A percentile compares a stretch with the other conserved stretches of the same genome.
Conservation (phyloP, 2,888 invertebrate genomes). For the Liopterus haemorrhoidalis region DNA sequence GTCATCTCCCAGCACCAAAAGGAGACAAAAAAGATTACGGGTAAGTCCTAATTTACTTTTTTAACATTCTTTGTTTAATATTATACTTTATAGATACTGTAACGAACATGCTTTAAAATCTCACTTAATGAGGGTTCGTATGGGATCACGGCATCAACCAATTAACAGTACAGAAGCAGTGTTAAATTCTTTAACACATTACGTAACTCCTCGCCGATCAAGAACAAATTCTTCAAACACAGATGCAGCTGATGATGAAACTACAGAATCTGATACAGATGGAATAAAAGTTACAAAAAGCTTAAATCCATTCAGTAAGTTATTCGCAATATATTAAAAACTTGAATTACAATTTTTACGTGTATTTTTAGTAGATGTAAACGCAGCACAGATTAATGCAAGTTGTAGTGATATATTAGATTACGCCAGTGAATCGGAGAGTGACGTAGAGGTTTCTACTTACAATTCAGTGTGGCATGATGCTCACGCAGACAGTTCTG, state of each 20-base stretch:
- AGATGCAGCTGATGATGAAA: slow-evolving; percentile 39
- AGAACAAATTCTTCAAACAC: slow-evolving; percentile 35
- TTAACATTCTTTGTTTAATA: background rate
- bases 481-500: slow-evolving; percentile 62
- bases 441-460: slow-evolving; percentile 62
- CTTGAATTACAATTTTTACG: slow-evolving; percentile 13
- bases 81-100: slow-evolving; percentile 52
- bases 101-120: slow-evolving; percentile 63
- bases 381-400: slow-evolving; percentile 49
- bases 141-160: slow-evolving; percentile 55
- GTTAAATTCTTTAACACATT: slow-evolving; percentile 59
- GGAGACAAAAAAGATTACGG: slow-evolving; percentile 64
- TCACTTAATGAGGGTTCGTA: slow-evolving; percentile 57
- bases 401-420: slow-evolving; percentile 57
- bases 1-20: slow-evolving; percentile 70
- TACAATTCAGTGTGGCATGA: slow-evolving; percentile 59
- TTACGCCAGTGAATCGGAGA: slow-evolving; percentile 69
- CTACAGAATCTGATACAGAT: slow-evolving; percentile 47
- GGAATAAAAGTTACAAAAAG: slow-evolving; percentile 45
- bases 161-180: slow-evolving; percentile 62
- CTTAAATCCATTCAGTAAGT: slow-evolving; percentile 57
- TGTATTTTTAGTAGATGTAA: slow-evolving; percentile 47
- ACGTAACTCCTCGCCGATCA: slow-evolving; percentile 47
- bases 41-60: slow-evolving; percentile 40
- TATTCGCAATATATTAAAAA: slow-evolving; percentile 3